A percentile compares a stretch with the other conserved stretches of the same genome.
Evolutionary conservation across 2,888 invertebrate species (phyloP).

Genomic region (Hirtodrosophila histrioides): DNA sequence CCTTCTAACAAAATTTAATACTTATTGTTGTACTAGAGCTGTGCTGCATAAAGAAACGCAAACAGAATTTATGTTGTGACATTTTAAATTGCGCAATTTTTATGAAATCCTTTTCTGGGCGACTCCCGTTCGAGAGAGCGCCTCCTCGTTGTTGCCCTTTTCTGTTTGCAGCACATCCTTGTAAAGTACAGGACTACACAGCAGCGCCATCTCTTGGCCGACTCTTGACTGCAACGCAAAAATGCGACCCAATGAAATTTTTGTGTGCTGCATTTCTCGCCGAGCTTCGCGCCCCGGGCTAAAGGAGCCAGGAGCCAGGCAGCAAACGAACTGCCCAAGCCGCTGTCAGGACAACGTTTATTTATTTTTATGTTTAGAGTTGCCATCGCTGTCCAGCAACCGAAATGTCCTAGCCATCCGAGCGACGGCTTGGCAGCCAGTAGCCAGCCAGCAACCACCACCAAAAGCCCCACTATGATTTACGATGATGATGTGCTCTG

Average conservation of each 20-base stretch:
- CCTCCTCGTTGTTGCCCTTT: constrained; percentile 38
- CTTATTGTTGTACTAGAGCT: constrained; percentile 59
- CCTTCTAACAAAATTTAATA: constrained; percentile 79
- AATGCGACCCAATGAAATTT: constrained; percentile 68
- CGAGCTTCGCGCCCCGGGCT: constrained; percentile 28
- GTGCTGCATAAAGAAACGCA: constrained; percentile 79
- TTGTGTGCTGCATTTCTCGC: constrained; percentile 59
- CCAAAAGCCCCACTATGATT: constrained; percentile 77
- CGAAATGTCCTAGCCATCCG: constrained; percentile 41
- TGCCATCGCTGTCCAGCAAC: constrained; percentile 39
- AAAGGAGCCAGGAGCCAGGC: background rate
- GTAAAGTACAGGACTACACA: constrained; percentile 42
- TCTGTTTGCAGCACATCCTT: constrained; percentile 59
- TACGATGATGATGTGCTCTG: constrained; percentile 77
- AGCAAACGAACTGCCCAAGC: constrained; percentile 42
- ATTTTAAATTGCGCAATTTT: constrained; percentile 84
- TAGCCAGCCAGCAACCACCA: constrained; percentile 16
- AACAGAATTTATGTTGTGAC: constrained; percentile 85
- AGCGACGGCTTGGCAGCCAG: constrained; percentile 15
- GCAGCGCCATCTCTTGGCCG: constrained; percentile 58
- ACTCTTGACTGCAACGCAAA: constrained; percentile 65
- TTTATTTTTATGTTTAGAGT: constrained; percentile 82
- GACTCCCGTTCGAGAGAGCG: constrained; percentile 62
- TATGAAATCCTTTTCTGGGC: constrained; percentile 83
- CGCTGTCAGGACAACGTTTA: constrained; percentile 80